These are phyloP conservation scores for Drosophila mayaguana DNA, from an alignment of 2,888 invertebrate genomes.

Conservation along the genomic window DNA sequence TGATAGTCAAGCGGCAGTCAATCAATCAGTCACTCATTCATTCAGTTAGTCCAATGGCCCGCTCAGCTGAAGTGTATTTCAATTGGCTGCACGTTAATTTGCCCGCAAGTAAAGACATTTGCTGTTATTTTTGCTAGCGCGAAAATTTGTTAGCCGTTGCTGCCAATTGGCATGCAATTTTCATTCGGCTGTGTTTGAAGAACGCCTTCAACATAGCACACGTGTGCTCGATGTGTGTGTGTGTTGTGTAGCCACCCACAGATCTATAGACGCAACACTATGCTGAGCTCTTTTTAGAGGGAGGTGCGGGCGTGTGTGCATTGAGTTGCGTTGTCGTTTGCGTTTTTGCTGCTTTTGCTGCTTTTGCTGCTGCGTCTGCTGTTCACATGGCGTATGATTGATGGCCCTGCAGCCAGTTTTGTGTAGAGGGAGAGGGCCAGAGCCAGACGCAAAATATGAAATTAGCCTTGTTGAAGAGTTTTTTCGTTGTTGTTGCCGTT, in stretches of 20 bases:
- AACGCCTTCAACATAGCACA: conserved; percentile 32
- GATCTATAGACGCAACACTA: conserved; percentile 15
- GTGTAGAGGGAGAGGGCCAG: conserved; percentile 14
- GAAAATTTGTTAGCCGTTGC: conserved; percentile 57
- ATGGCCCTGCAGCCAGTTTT: conserved; percentile 66
- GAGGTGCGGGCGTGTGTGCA: conserved; percentile 17
- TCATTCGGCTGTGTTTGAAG: conserved; percentile 50
- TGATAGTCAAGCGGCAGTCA: background rate
- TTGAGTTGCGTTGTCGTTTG: conserved; percentile 39
- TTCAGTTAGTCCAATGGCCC: conserved; percentile 2
- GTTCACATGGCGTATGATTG: conserved; percentile 79
- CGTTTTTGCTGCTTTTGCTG: conserved; percentile 37
- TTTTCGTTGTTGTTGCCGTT: background rate
- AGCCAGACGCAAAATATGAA: conserved; percentile 62
- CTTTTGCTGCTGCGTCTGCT: conserved; percentile 47
- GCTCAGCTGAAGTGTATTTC: conserved; percentile 20
- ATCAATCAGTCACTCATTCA: background rate
- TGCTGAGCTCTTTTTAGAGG: conserved; percentile 15
- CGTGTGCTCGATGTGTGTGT: conserved; percentile 12
- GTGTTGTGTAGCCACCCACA: conserved; percentile 50
- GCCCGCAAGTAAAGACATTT: conserved; percentile 40
- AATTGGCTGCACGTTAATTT: conserved; percentile 47
- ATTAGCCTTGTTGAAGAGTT: conserved; percentile 57
- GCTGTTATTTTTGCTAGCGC: conserved; percentile 33
- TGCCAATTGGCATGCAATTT: conserved; percentile 73